These are phyloP conservation scores for Pegoplata infirma DNA, from an alignment of 2,888 invertebrate genomes.

Conservation along the genomic window DNA sequence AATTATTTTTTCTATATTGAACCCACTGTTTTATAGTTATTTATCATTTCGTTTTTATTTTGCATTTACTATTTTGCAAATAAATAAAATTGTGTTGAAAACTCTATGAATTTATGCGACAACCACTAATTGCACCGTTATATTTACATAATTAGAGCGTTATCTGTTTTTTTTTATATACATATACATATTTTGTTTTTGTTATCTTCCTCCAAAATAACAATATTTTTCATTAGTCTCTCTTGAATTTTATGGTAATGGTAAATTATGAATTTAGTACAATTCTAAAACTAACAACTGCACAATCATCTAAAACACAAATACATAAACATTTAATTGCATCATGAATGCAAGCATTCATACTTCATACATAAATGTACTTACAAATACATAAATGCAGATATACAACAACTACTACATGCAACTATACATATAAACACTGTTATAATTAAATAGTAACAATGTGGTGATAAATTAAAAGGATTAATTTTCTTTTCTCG, in stretches of 20 bases:
- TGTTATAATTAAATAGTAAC: too few relatives aligned
- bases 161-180: constrained; percentile 26
- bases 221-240: constrained; percentile 9
- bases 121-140: constrained; percentile 58
- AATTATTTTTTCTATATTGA: too few relatives aligned
- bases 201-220: too few relatives aligned
- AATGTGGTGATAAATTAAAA: too few relatives aligned
- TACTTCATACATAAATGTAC: neutral
- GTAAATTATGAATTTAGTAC: constrained; percentile 35
- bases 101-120: constrained; percentile 49
- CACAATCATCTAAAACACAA: neutral
- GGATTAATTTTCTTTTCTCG: too few relatives aligned
- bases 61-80: constrained; percentile 18
- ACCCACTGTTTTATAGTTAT: neutral
- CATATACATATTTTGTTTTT: too few relatives aligned
- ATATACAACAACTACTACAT: too few relatives aligned
- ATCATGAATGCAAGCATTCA: neutral
- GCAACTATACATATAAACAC: too few relatives aligned
- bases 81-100: constrained; percentile 43
- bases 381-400: too few relatives aligned
- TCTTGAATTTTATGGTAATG: constrained; percentile 4
- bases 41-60: constrained; percentile 3
- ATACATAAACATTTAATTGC: constrained; percentile 47
- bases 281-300: constrained; percentile 19
- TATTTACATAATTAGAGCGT: constrained; percentile 56